Evolutionary conservation across 2,888 invertebrate genomes (phyloP).

Genomic region (Galerucella nymphaeae): DNA sequence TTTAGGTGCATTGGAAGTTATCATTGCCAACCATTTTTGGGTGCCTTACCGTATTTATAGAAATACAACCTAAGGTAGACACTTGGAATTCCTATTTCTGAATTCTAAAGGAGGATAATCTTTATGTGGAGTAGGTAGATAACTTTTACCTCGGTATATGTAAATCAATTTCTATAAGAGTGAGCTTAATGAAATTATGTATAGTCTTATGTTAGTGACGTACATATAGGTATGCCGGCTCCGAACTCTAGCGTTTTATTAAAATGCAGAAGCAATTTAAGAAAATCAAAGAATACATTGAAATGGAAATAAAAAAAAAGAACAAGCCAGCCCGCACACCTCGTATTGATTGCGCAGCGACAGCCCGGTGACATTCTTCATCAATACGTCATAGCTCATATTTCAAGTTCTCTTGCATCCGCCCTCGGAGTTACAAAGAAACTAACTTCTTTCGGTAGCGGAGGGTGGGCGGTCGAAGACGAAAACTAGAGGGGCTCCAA

Average conservation of each 20-base stretch:
- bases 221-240: conserved; percentile 21
- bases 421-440: conserved; percentile 71
- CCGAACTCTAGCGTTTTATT: conserved; percentile 29
- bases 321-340: conserved; percentile 59
- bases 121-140: too few relatives aligned
- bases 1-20: too few relatives aligned
- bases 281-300: conserved; percentile 52
- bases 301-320: conserved; percentile 52
- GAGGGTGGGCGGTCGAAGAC: conserved; percentile 57
- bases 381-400: conserved; percentile 70
- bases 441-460: conserved; percentile 67
- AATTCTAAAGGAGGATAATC: too few relatives aligned
- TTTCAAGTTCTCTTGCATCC: conserved; percentile 66
- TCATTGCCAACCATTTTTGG: too few relatives aligned
- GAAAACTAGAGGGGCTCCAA: conserved; percentile 59
- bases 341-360: conserved; percentile 69
- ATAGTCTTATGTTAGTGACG: not conserved
- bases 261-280: conserved; percentile 47
- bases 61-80: too few relatives aligned
- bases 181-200: too few relatives aligned
- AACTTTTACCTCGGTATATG: too few relatives aligned
- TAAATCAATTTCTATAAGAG: too few relatives aligned
- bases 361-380: conserved; percentile 77
- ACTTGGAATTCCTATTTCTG: too few relatives aligned
- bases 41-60: too few relatives aligned